Evolutionary conservation across 2,888 invertebrate genomes (phyloP).

Genomic region (Nephrocerus scutellatus): DNA sequence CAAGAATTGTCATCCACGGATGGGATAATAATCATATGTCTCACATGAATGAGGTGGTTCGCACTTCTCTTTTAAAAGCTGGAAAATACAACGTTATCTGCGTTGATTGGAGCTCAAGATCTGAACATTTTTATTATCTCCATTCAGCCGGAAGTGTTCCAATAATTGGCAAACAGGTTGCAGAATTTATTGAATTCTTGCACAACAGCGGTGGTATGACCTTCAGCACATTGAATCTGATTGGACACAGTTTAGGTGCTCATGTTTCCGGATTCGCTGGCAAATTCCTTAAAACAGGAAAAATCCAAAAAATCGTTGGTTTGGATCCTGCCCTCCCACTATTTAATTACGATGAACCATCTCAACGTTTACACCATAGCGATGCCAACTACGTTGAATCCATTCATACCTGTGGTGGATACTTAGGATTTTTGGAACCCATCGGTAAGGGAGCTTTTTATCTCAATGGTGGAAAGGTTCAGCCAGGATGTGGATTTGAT

Average conservation of each 20-base stretch:
- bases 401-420: slow-evolving; percentile 25
- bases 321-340: slow-evolving; percentile 26
- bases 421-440: slow-evolving; percentile 22
- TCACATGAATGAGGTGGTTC: not conserved
- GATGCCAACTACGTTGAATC: slow-evolving; percentile 27
- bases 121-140: not conserved
- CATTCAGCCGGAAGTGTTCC: not conserved
- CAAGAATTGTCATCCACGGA: slow-evolving; percentile 13
- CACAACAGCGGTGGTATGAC: slow-evolving; percentile 48
- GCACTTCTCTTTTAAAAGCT: not conserved
- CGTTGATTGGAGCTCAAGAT: not conserved
- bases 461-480: slow-evolving; percentile 50
- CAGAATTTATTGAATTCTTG: slow-evolving; percentile 34
- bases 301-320: slow-evolving; percentile 51
- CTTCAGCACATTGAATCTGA: slow-evolving; percentile 48
- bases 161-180: slow-evolving; percentile 17
- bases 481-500: slow-evolving; percentile 47
- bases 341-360: slow-evolving; percentile 14
- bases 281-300: slow-evolving; percentile 50
- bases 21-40: slow-evolving; percentile 2
- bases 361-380: slow-evolving; percentile 14
- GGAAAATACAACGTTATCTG: slow-evolving; percentile 2
- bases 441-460: slow-evolving; percentile 46
- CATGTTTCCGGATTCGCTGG: slow-evolving; percentile 54
- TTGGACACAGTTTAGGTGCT: slow-evolving; percentile 53